Conservation (phyloP, 2,113 vertebrate species). For the Bufo gargarizans region DNA sequence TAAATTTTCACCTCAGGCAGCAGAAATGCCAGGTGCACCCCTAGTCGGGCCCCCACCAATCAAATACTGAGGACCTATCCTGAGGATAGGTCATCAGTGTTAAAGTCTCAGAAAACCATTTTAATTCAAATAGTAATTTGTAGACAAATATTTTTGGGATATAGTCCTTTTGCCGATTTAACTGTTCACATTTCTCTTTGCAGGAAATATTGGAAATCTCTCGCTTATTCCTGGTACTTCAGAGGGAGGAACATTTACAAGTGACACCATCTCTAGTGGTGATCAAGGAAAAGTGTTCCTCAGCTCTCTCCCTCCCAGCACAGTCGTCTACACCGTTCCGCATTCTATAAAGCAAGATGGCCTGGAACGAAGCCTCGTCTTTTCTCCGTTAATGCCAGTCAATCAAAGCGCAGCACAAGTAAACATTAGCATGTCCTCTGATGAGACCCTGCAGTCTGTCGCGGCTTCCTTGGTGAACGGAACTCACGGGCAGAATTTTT, state of each 20-base stretch:
- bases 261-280: slow-evolving; percentile 68
- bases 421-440: slow-evolving; percentile 76
- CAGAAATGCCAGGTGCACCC: too few species aligned
- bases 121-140: too few species aligned
- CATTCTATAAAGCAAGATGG: slow-evolving; percentile 94
- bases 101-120: too few species aligned
- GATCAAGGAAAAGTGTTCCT: slow-evolving; percentile 83
- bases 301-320: slow-evolving; percentile 82
- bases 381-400: slow-evolving; percentile 90
- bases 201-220: slow-evolving; percentile 88
- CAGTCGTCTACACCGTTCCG: slow-evolving; percentile 90
- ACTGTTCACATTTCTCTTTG: background rate
- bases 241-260: slow-evolving; percentile 80
- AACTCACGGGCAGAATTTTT: slow-evolving; percentile 73
- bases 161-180: background rate
- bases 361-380: slow-evolving; percentile 81
- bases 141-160: background rate
- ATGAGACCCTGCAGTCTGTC: slow-evolving; percentile 74
- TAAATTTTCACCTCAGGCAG: too few species aligned
- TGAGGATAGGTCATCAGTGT: too few species aligned
- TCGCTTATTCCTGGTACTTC: slow-evolving; percentile 81
- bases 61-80: too few species aligned
- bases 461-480: slow-evolving; percentile 76
- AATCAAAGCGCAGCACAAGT: slow-evolving; percentile 82
- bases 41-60: too few species aligned